A percentile compares a stretch with the other conserved stretches of the same genome.
These are phyloP conservation scores for Fratercula arctica DNA, from an alignment of 2,797 vertebrate genomes.

Conservation along the genomic window DNA sequence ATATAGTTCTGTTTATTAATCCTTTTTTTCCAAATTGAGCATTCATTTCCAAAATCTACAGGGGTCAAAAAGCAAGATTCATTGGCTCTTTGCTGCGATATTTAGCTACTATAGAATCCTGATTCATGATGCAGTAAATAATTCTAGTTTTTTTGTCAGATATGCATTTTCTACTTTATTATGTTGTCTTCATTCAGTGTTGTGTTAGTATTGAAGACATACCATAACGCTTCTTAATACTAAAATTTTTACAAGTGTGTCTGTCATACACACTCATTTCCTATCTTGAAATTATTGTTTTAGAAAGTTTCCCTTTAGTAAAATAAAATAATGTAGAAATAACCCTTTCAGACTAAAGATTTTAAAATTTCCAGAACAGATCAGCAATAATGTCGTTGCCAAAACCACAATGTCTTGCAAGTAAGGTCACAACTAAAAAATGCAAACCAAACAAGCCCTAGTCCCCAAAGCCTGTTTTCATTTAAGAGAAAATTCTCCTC, in stretches of 20 bases:
- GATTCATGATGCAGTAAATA: neutral
- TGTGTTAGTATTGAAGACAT: neutral
- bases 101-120: neutral
- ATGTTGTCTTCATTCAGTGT: neutral
- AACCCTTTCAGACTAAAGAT: neutral
- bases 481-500: neutral
- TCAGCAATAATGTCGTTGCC: neutral
- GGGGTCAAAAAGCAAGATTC: neutral
- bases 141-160: neutral
- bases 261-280: neutral
- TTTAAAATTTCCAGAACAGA: neutral
- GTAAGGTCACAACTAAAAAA: constrained; percentile 24
- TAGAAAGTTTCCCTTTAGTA: neutral
- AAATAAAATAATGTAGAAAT: neutral
- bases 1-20: neutral
- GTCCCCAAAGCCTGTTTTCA: neutral
- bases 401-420: neutral
- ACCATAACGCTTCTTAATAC: fast-evolving
- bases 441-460: neutral
- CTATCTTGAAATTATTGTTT: neutral
- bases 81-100: neutral
- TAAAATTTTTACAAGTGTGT: neutral
- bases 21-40: neutral
- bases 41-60: neutral
- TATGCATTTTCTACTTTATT: neutral